These are phyloP conservation scores for Papilio protenor DNA, from an alignment of 2,888 invertebrate genomes.

Conservation along the genomic window DNA sequence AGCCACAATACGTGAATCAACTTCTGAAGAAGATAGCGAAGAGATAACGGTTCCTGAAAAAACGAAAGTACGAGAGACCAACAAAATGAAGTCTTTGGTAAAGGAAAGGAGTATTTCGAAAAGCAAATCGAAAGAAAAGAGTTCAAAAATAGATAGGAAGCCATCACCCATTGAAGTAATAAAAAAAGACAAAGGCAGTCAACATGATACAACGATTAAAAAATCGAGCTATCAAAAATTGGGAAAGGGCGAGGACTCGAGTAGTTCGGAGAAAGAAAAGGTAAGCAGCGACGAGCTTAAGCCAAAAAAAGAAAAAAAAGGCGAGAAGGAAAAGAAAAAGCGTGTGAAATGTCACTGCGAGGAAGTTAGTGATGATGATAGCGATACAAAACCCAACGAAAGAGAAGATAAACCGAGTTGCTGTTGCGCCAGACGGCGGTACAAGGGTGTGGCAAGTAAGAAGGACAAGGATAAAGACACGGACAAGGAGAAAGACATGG, in stretches of 20 bases:
- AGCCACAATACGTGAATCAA: neutral
- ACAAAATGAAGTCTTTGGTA: constrained; percentile 33
- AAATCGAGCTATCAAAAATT: constrained; percentile 5
- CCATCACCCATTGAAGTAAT: neutral
- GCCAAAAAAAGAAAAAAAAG: neutral
- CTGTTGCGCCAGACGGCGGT: neutral
- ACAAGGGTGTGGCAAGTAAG: neutral
- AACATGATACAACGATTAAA: neutral
- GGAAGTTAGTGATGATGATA: neutral
- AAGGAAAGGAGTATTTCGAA: neutral
- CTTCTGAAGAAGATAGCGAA: neutral
- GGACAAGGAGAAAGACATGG: constrained; percentile 33
- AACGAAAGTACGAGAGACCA: constrained; percentile 31
- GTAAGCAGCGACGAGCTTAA: neutral
- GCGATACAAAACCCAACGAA: neutral
- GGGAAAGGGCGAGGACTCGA: neutral
- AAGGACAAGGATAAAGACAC: constrained; percentile 3
- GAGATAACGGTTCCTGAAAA: constrained; percentile 29
- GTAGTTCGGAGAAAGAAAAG: constrained; percentile 11
- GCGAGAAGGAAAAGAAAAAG: constrained; percentile 3
- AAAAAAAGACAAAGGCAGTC: neutral
- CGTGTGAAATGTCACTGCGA: neutral
- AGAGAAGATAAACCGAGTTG: neutral
- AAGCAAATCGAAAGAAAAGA: neutral
- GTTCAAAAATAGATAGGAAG: neutral